Percentiles rank a stretch among this genome's conserved stretches.
These are phyloP conservation scores for honey bee (Apis mellifera) DNA, from an alignment of 1,140 invertebrate species.

Conservation along the genomic window Amel_HAv3.1 CM009937.2:10149001-10149500, in stretches of 20 bases:
- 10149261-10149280: constrained; percentile 15
- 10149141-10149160: background rate
- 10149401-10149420: background rate
- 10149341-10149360: constrained; percentile 29
- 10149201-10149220: background rate
- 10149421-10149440: background rate
- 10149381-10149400: background rate
- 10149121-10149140: background rate
- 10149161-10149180: background rate
- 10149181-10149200: background rate
- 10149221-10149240: constrained; percentile 10
- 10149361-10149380: constrained; percentile 3
- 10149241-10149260: constrained; percentile 5
- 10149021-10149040: no score
- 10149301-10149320: constrained; percentile 26
- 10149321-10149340: constrained; percentile 5
- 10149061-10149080: background rate
- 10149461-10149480: constrained; percentile 21
- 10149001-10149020: no score
- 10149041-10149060: no score
- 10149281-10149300: constrained; percentile 8
- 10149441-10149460: constrained; percentile 2
- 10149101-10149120: background rate
- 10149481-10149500: constrained; percentile 58
- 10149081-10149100: no score